Evolutionary conservation across 1,140 invertebrate species (phyloP), one percentile per base, ranked within the genome.

Genomic region (Agrypnia vestita): DNA sequence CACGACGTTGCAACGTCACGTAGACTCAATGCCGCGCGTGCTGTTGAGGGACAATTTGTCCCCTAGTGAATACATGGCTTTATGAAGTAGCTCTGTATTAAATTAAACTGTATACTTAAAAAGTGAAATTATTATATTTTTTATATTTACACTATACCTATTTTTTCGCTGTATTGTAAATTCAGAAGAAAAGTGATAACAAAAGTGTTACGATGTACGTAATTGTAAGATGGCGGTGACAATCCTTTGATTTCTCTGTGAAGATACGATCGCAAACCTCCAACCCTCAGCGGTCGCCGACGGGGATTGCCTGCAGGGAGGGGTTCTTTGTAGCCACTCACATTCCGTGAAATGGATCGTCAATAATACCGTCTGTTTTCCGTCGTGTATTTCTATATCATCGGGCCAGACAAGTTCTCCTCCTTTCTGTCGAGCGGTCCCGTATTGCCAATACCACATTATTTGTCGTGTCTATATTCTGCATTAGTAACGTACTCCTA

Each of bases 401-500:
- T 51, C 11, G 8, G 11, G n/a, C 49, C 8, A 13, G 49, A 51
- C 11, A 51, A 51, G 49, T 51, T 51, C 25, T 35, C 1, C 25
- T 67, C 62, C 62, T 71, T 71, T 71, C 47, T 71, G 44, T 25
- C 12, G 44, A 71, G 17, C 13, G 46, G 67, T 19, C 19, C 46
- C 15, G 19, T 11, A 21, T 71, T 51, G 15, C 46, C 44, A 11
- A 51, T 51, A 15, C 25, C 67, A 21, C 67, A 13, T 71, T 35
- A 35, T 35, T 49, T 12, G 43, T 43, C 19, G 44, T 15, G 19
- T 51, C 67, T 13, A 15, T 49, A 35, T 12, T 21, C 10, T 51
- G 67, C 47, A 53, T 71, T 71, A 71, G 67, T 71, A 11, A 71
- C 67, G 67, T 19, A 47, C 11, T 46, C 25, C 19, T 71, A 47